A percentile compares a stretch with the other conserved stretches of the same genome.
Conservation (phyloP, 2,888 invertebrate species). For the Lepas anatifera region DNA sequence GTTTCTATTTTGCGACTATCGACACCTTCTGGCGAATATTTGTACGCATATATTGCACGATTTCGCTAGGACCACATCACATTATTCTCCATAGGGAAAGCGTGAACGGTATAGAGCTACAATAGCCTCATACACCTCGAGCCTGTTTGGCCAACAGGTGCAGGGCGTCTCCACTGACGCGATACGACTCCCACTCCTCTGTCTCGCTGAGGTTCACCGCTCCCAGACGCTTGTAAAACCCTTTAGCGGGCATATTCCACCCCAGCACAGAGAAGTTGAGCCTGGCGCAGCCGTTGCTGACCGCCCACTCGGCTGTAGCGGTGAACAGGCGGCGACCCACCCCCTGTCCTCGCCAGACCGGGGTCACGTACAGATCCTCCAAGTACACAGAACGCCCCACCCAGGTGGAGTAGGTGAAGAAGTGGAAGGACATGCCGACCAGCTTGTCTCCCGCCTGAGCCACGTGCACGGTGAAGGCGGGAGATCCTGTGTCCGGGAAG, state of each 20-base stretch:
- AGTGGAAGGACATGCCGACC: constrained; percentile 67
- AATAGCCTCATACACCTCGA: too few species aligned
- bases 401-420: constrained; percentile 75
- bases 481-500: constrained; percentile 42
- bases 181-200: constrained; percentile 57
- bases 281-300: constrained; percentile 42
- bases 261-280: constrained; percentile 69
- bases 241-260: constrained; percentile 62
- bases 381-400: constrained; percentile 61
- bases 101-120: too few species aligned
- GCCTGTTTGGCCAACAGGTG: constrained; percentile 23
- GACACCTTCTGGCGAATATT: too few species aligned
- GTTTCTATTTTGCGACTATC: too few species aligned
- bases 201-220: constrained; percentile 50
- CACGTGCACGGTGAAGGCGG: constrained; percentile 56
- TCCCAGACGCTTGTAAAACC: constrained; percentile 55
- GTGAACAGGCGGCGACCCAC: constrained; percentile 53
- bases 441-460: constrained; percentile 42
- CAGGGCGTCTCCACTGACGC: constrained; percentile 37
- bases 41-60: too few species aligned
- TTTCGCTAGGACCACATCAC: too few species aligned
- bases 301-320: constrained; percentile 40
- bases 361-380: constrained; percentile 52
- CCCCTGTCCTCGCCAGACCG: constrained; percentile 47
- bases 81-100: too few species aligned